Base-by-base conservation (phyloP, 2,797 vertebrate genomes). In the Ispidina lecontei region DNA sequence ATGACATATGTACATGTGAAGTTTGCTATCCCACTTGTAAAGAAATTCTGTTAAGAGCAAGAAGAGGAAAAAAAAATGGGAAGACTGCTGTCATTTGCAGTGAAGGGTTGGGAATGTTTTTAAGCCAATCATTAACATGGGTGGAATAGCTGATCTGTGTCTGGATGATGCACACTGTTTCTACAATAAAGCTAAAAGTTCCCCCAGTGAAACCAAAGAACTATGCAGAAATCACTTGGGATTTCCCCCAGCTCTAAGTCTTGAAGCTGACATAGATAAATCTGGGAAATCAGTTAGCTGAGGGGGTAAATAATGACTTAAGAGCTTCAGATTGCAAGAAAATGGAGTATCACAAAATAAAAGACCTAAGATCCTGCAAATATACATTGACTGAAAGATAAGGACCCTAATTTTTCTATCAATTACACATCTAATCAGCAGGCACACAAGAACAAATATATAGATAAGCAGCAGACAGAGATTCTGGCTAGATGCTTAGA, bases 101-200 rank as follows among this genome's bases (percentile, higher is more conserved):
- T 44, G 18, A 41, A 67, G 25, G 20, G 31, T 69, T 47, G 47
- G 19, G 71, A 75, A 70, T 44, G 12, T 23, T 90, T 87, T 79
- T 51, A 70, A 75, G 25, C 28, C 68, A 87, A n/a, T 4, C 7
- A 3, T 39, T 75, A 78, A 69, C 20, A 60, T 25, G 79, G 60
- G 19, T 64, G 44, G 56, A 89, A 73, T 28, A 73, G 18, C 47
- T 87, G 89, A 79, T 78, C 64, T n/a, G 15, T 49, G 71, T 8
- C 39, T 44, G 56, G 15, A 20, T 63, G 63, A 33, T 60, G 64
- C 41, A 52, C 15, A 3, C 21, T 41, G 7, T 65, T 70, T 80
- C 58, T 89, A 29, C 85, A 87, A 69, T 46, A 54, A 91, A 91
- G 18, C 14, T 69, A 14, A 4, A 43, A 68, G 12, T 80, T 87